Conservation (phyloP, 2,888 invertebrate genomes). For the Agonopterix arenella region DNA sequence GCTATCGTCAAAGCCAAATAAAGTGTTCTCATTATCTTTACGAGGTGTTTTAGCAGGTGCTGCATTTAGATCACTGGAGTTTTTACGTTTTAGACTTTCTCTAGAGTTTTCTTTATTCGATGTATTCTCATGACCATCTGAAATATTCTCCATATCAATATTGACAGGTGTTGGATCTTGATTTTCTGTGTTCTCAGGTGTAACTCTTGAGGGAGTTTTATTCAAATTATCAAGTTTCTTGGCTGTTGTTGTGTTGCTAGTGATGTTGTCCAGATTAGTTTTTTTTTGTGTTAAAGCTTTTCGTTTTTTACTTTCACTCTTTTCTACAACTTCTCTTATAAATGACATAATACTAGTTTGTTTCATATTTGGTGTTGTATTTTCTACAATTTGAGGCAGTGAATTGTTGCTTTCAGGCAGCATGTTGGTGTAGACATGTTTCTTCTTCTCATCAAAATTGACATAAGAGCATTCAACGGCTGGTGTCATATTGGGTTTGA, state of each 20-base stretch:
- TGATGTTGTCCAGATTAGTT: background rate
- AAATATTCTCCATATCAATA: conserved; percentile 4
- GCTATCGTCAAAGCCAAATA: conserved; percentile 68
- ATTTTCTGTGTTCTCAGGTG: conserved; percentile 12
- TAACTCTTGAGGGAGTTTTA: conserved; percentile 8
- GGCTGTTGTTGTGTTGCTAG: too few species aligned
- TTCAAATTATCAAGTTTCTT: background rate
- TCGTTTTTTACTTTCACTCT: conserved; percentile 16
- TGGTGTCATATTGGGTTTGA: conserved; percentile 70
- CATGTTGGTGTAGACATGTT: conserved; percentile 65
- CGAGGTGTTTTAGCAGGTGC: conserved; percentile 16
- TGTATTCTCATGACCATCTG: conserved; percentile 4
- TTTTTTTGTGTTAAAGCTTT: conserved; percentile 13
- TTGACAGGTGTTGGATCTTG: conserved; percentile 1
- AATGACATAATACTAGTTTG: conserved; percentile 68
- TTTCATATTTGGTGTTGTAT: conserved; percentile 38
- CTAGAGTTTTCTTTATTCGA: conserved; percentile 21
- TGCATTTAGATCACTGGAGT: conserved; percentile 13
- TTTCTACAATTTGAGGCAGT: conserved; percentile 32
- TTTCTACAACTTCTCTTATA: conserved; percentile 57
- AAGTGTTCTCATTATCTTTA: conserved; percentile 39
- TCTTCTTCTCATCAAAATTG: conserved; percentile 50
- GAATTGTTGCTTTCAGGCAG: conserved; percentile 33
- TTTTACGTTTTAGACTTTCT: conserved; percentile 18
- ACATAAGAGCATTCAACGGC: conserved; percentile 65